These are phyloP conservation scores for Phaonia tiefii DNA, from an alignment of 2,888 invertebrate genomes.

Conservation along the genomic window DNA sequence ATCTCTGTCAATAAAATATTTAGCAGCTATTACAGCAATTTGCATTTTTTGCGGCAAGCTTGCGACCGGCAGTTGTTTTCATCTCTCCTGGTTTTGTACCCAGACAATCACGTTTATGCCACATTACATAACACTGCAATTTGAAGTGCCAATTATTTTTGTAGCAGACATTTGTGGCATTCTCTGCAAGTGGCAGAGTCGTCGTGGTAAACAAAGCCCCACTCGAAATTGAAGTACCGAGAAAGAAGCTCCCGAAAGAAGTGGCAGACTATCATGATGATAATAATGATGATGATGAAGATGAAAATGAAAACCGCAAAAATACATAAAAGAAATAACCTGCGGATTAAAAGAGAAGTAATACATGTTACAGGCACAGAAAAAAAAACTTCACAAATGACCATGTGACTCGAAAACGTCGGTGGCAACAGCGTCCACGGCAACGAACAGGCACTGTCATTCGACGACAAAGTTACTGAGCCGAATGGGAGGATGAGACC, in stretches of 20 bases:
- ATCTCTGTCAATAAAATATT: too few relatives aligned
- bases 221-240: not conserved
- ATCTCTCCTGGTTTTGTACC: slow-evolving; percentile 9
- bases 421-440: not conserved
- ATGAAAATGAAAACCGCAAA: not conserved
- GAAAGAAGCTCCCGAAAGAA: not conserved
- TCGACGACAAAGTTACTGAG: not conserved
- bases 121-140: slow-evolving; percentile 53
- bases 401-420: slow-evolving; percentile 6
- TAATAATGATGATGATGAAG: not conserved
- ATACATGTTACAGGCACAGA: not conserved
- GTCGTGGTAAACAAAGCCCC: not conserved
- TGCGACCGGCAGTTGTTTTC: not conserved
- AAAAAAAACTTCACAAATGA: not conserved
- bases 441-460: not conserved
- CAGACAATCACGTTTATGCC: not conserved
- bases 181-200: not conserved
- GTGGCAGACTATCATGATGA: not conserved
- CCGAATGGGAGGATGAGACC: not conserved
- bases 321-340: not conserved
- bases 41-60: too few relatives aligned
- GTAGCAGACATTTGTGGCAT: slow-evolving; percentile 23
- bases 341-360: not conserved
- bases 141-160: slow-evolving; percentile 60
- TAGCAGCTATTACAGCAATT: too few relatives aligned